Base-by-base conservation (phyloP, 2,113 vertebrate species). In the Scortum barcoo region DNA sequence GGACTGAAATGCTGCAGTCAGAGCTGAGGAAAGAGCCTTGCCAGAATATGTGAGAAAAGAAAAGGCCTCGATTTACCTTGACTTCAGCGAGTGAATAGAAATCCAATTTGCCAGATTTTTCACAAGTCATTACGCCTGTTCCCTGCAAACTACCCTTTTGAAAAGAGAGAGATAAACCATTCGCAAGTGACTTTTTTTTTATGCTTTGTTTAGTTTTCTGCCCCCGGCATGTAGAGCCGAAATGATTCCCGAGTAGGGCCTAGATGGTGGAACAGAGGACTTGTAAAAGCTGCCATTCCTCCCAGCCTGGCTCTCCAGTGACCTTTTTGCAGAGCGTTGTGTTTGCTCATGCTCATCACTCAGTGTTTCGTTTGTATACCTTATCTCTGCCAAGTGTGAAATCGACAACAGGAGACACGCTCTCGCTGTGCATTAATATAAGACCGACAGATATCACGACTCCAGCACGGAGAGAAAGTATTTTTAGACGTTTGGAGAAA, bases 1-100 rank as follows among this genome's bases (percentile, higher is more conserved):
- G 81, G 84, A 63, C 54, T 86, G 14, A 70, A 83, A 86, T 28
- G 81, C 87, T 84, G 87, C 86, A 90, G 88, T 85, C 83, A 73
- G 60, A 85, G 69, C 53, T 67, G 76, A 89, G 73, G 73, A 86
- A 86, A 74, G 80, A 36, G 33, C 57, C 65, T 84, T 26, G 65
- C 81, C 78, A 86, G 80, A 71, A 66, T 65, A 51, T 78, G 72
- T 78, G 74, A 70, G 81, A 76, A 82, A 84, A 76, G n/a, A 85
- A 72, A 80, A 50, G 44, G 44, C 24, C 46, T 58, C 1, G 20
- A 69, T 86, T 78, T 73, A 79, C 87, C 86, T 85, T 68, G 30
- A 86, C 9, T 81, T 10, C 1, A 10, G 26, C 4, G 36, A 78
- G 53, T 42, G 51, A 74, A 86, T 75, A 73, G 44, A 75, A 90